Conservation (phyloP, 30 jellyfish, hydroid and myxozoan genomes). For the Hydractinia echinata region DNA sequence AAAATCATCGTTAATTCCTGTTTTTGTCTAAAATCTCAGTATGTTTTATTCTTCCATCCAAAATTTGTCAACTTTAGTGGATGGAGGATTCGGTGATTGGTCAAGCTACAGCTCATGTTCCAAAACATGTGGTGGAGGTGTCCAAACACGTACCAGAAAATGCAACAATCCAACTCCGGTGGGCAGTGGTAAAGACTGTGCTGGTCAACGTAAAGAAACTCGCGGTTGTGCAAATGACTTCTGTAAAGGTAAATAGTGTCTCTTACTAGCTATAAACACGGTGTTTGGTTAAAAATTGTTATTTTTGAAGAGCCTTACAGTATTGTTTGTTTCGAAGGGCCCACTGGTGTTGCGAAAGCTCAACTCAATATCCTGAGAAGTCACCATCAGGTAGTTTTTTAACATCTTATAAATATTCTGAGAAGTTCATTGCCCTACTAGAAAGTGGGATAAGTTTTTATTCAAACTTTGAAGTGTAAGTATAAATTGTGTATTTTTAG, state of each 20-base stretch:
- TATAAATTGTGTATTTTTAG: neutral
- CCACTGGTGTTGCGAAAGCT: conserved; percentile 23
- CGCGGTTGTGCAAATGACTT: conserved; percentile 11
- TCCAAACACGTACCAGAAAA: neutral
- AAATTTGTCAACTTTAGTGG: neutral
- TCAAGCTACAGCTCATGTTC: neutral
- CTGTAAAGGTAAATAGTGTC: neutral
- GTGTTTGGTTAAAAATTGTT: neutral
- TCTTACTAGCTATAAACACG: neutral
- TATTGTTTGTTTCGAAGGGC: neutral
- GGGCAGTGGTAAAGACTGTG: conserved; percentile 8
- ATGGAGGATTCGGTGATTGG: conserved; percentile 18
- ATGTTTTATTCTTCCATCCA: neutral
- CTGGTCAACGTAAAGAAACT: neutral
- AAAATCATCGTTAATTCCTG: too few species aligned
- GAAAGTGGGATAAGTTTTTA: neutral
- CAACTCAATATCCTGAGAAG: conserved; percentile 15
- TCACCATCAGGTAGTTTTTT: conserved; percentile 13
- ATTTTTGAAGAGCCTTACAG: neutral
- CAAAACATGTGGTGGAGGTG: conserved; percentile 8
- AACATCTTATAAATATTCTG: neutral
- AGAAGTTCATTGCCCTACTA: neutral
- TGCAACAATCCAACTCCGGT: conserved; percentile 9
- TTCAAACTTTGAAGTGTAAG: neutral
- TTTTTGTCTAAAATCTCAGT: neutral